A percentile compares a stretch with the other conserved stretches of the same genome.
These are phyloP conservation scores for Tauraco hartlaubi DNA, from an alignment of 2,797 vertebrate genomes.

Conservation along the genomic window DNA sequence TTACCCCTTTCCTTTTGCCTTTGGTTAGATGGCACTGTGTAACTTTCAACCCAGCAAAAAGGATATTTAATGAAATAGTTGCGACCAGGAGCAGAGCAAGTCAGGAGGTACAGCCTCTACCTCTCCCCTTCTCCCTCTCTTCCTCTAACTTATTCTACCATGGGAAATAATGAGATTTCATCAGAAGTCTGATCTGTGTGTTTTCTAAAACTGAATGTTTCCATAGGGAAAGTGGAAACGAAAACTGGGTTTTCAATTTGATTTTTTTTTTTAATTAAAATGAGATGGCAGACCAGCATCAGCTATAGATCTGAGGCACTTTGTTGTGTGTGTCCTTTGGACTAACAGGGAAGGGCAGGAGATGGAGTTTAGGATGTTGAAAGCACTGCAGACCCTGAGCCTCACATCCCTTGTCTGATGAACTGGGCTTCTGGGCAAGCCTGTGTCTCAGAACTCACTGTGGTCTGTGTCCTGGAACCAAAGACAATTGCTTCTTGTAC, in stretches of 20 bases:
- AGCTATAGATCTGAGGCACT: neutral
- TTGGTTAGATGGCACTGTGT: neutral
- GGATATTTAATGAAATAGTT: neutral
- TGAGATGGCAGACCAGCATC: neutral
- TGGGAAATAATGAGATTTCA: neutral
- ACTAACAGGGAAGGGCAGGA: neutral
- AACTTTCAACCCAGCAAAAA: neutral
- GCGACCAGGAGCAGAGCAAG: neutral
- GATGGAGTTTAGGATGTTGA: neutral
- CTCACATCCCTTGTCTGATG: neutral
- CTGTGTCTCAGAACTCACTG: neutral
- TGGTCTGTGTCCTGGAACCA: neutral
- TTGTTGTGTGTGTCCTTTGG: neutral
- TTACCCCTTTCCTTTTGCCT: neutral
- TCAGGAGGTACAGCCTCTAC: neutral
- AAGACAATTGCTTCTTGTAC: neutral
- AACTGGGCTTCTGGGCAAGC: neutral
- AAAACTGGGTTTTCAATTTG: too few species aligned
- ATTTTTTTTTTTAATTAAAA: neutral
- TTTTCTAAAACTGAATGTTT: neutral
- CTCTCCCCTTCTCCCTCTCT: neutral
- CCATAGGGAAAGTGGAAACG: neutral
- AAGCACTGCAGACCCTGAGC: neutral
- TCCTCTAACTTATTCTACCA: neutral
- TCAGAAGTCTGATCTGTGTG: neutral